A percentile compares a stretch with the other conserved stretches of the same genome.
Evolutionary conservation across 2,797 vertebrate species (phyloP).

Genomic region (Clarias laeviceps): DNA sequence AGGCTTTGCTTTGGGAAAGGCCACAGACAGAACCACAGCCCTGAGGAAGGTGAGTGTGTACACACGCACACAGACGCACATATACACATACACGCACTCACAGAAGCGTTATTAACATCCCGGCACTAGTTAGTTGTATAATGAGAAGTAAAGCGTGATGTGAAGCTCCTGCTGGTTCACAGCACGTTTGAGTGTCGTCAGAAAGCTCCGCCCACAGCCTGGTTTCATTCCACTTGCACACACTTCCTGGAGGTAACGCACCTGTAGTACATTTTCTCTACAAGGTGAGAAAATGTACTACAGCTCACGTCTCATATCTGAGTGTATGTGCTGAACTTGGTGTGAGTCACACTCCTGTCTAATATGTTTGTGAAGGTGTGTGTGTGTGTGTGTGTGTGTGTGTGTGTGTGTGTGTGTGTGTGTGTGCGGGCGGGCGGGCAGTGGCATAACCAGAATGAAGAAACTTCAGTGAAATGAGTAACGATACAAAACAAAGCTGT

Average conservation of each 20-base stretch:
- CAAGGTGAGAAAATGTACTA: too few species aligned
- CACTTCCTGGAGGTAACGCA: too few species aligned
- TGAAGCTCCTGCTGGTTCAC: neutral
- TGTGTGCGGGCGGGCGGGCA: too few species aligned
- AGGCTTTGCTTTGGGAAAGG: constrained; percentile 95
- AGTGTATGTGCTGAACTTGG: too few species aligned
- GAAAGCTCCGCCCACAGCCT: too few species aligned
- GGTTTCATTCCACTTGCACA: too few species aligned
- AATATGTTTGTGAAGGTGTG: too few species aligned
- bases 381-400: neutral
- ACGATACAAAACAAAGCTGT: neutral
- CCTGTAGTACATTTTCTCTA: too few species aligned
- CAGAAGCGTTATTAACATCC: neutral
- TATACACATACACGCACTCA: neutral
- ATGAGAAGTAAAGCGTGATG: neutral
- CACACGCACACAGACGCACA: neutral
- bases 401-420: neutral
- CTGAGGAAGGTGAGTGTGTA: constrained; percentile 81
- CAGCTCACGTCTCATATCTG: too few species aligned
- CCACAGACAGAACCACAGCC: constrained; percentile 81
- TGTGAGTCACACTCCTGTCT: too few species aligned
- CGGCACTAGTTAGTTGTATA: neutral
- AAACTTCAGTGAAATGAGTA: neutral
- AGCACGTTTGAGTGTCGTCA: too few species aligned
- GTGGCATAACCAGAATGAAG: neutral